Percentiles rank a stretch among this genome's conserved stretches.
These are phyloP conservation scores for Apodemia zela DNA, from an alignment of 2,888 invertebrate species.

Conservation along the genomic window DNA sequence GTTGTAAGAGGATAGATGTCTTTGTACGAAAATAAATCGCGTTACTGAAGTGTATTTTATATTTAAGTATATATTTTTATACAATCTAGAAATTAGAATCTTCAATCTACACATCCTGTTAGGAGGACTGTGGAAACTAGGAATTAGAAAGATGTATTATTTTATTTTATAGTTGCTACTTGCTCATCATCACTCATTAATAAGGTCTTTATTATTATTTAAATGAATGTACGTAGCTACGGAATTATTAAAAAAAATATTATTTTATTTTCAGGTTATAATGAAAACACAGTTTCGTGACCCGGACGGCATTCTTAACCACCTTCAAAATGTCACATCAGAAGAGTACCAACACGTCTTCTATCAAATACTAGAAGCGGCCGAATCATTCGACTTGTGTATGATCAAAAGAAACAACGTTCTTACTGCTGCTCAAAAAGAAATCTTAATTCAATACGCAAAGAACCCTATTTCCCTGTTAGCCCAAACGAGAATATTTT, in stretches of 20 bases:
- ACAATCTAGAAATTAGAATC: no score
- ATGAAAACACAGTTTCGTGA: constrained; percentile 92
- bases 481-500: constrained; percentile 82
- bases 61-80: no score
- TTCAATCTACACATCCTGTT: no score
- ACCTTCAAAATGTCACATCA: constrained; percentile 83
- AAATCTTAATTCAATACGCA: constrained; percentile 82
- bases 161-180: no score
- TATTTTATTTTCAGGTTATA: constrained; percentile 78
- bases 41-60: no score
- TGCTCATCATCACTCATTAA: no score
- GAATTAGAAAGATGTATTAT: no score
- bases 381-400: constrained; percentile 88
- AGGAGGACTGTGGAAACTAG: no score
- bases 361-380: constrained; percentile 85
- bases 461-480: constrained; percentile 84
- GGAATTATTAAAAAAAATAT: neutral
- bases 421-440: constrained; percentile 83
- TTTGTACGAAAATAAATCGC: no score
- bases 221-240: no score
- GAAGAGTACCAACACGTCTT: constrained; percentile 77
- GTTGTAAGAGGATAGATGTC: no score
- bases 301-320: constrained; percentile 90
- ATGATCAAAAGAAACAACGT: constrained; percentile 88
- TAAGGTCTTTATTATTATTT: no score